Base-by-base conservation (phyloP, 2,888 invertebrate species). In the Caradrina clavipalpis region DNA sequence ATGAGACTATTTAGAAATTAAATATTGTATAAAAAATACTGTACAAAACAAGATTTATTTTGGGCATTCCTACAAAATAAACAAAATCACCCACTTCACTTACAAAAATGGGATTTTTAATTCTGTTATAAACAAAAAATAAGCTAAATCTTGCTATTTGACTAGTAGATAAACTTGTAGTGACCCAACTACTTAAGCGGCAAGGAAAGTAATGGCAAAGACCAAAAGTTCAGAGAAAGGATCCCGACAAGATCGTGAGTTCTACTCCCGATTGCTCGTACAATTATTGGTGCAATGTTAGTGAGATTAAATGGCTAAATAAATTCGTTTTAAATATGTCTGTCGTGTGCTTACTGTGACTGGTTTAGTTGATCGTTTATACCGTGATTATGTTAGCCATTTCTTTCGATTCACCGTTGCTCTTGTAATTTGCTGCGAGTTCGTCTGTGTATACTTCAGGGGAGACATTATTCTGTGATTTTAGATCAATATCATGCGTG, bases 201-300 rank as follows among this genome's bases (percentile, higher is more conserved):
- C 70, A 76, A 60, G 56, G 56, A 66, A 63, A 76, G 60, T 76
- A 63, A 78, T 81, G 77, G 71, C 55, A 57, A 81, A 78, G 77
- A 76, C 71, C 81, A 77, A 66, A 76, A 70, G 81, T 76, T 81
- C 71, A 81, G 62, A 66, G 77, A 81, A 69, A 76, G 69, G 69
- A 58, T 76, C 69, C 60, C 81, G 21, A 60, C 55, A 62, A 80
- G 65, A 70, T 78, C 77, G 81, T 78, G 81, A 81, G 64, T 49
- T 49, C 57, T 62, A 70, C 53, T 81, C 77, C 81, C 77, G 65
- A 81, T 80, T 62, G 78, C 62, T 81, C 11, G 70, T 71, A 68
- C 73, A 72, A 81, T 72, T 73, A 79, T 82, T 54, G 62, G 63
- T 58, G 73, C 59, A 19, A 63, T 64, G 83, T 78, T 69, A 65